Evolutionary conservation across 1,140 invertebrate genomes (phyloP), one percentile per base, ranked within the genome.

Genomic region (Caerostris extrusa): DNA sequence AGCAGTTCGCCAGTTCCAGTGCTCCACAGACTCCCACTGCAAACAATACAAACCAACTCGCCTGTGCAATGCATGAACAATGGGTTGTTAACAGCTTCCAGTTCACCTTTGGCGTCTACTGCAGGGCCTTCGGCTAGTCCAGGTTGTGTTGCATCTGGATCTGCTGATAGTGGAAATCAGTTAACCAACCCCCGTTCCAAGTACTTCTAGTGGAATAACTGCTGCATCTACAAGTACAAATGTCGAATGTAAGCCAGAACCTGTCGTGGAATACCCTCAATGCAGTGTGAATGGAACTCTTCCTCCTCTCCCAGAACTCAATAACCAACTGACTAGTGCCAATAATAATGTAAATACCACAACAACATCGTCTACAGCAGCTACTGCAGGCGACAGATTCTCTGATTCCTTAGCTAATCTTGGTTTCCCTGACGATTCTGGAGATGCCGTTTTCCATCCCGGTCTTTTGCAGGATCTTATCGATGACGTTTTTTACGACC

Each of bases 31-130:
- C 97, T 97, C 98, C 95, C 93, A 69, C 12, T 97, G n/a, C 98
- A 98, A 95, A 98, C 98, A 95, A 98, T 98, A 88, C 98, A 98
- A 58, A 98, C 98, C 77, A 98, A 98, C 96, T 98, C 98, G 14
- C 98, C 98, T 10, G 98, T 98, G 61, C 98, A 98, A 95, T 98
- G 98, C 1, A 96, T 98, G 90, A 97, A 60, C 55, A 50, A 17
- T n/a, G 55, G 19, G 1, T 60, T 60, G 3, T 64, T 92, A 5
- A 91, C 88, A 88, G 82, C 90, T 17, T 92, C 94, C 7, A 81
- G 88, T 67, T 92, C 86, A 14, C 94, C 91, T 60, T 53, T 90
- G n/a, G 58, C 93, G 2, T 14, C 83, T 8, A 82, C 56, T 50
- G 71, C 77, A 3, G 50, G 19, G 5, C 64, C 90, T 34, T 34